Conservation (phyloP, 2,113 vertebrate genomes). For the Microtus richardsoni region DNA sequence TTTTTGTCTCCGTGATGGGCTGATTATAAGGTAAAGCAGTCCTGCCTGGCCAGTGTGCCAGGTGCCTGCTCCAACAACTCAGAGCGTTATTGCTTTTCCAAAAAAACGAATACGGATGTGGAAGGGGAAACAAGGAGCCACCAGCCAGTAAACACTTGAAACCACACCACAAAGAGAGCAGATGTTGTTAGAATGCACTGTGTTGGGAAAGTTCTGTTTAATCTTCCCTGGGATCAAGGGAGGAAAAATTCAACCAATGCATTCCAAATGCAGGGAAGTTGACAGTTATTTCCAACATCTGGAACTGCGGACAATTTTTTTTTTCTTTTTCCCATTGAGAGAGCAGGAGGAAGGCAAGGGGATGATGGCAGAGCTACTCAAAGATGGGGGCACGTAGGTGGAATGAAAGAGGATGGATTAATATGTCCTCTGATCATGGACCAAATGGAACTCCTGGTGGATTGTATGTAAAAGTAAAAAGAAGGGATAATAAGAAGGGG, state of each 20-base stretch:
- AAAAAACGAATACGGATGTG: conserved; percentile 73
- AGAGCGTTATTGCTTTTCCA: conserved; percentile 78
- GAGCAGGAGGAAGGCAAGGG: background rate
- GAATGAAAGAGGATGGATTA: background rate
- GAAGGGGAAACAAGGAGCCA: background rate
- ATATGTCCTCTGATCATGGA: background rate
- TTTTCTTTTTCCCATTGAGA: conserved; percentile 10
- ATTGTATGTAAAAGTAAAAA: background rate
- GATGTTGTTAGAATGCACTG: conserved; percentile 67
- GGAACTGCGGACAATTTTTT: background rate
- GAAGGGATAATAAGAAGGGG: background rate
- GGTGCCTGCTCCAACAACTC: conserved; percentile 84
- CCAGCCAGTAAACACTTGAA: conserved; percentile 76
- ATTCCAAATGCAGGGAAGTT: conserved; percentile 18
- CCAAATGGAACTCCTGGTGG: background rate
- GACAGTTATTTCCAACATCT: conserved; percentile 55
- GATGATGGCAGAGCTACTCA: background rate
- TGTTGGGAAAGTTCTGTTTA: conserved; percentile 36
- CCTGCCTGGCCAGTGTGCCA: conserved; percentile 84
- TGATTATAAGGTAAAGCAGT: conserved; percentile 85
- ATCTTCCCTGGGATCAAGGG: conserved; percentile 47
- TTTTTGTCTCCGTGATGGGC: conserved; percentile 83
- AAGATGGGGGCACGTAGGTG: background rate
- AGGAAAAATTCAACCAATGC: conserved; percentile 46
- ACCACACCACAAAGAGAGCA: conserved; percentile 62